phyloP scores from a whole-genome alignment of 2,113 vertebrate genomes.

The Eubucco bourcierii region DNA sequence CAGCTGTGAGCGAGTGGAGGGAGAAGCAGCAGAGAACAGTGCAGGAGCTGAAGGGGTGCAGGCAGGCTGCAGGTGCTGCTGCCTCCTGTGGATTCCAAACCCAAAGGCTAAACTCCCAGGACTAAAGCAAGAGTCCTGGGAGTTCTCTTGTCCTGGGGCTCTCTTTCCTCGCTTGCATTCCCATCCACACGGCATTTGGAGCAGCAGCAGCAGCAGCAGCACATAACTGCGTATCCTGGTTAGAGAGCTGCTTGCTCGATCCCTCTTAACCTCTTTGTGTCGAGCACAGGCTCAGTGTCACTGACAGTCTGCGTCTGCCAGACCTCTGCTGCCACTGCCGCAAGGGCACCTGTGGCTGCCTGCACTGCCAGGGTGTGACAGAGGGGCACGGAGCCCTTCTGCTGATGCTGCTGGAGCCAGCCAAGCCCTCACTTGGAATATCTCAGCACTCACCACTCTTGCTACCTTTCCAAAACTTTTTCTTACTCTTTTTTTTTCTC shows the following conservation, averaged over 20 bases:
- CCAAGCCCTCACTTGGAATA: neutral
- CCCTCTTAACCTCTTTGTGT: neutral
- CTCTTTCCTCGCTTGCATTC: neutral
- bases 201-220: neutral
- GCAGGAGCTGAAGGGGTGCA: neutral
- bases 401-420: neutral
- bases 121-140: neutral
- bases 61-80: neutral
- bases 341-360: neutral
- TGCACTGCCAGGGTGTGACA: neutral
- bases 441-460: neutral
- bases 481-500: neutral
- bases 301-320: neutral
- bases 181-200: neutral
- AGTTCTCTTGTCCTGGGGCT: neutral
- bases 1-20: neutral
- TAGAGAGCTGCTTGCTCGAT: neutral
- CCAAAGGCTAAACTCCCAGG: neutral
- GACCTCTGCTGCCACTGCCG: neutral
- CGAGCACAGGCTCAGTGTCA: neutral
- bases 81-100: neutral
- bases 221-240: neutral
- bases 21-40: neutral
- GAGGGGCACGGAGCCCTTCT: neutral
- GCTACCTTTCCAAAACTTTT: too few relatives aligned